These are phyloP conservation scores for Bursaphelenchus okinawaensis DNA, from an alignment of 2,888 invertebrate genomes.

Conservation along the genomic window DNA sequence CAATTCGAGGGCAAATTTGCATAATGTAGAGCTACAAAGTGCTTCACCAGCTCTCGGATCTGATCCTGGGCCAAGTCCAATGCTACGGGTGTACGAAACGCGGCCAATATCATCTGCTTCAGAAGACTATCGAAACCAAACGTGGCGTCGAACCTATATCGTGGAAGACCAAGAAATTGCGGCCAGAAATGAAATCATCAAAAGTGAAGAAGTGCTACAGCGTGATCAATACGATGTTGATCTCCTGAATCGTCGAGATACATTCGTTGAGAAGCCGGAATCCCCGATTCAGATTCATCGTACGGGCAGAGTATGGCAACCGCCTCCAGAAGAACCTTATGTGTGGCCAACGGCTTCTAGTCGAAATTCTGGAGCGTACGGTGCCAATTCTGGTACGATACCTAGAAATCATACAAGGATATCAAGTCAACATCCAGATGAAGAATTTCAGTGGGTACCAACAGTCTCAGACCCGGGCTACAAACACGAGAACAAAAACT, in stretches of 20 bases:
- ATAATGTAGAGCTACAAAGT: background rate
- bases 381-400: no score
- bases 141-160: conserved; percentile 47
- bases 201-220: conserved; percentile 52
- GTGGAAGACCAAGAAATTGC: conserved; percentile 38
- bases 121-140: conserved; percentile 22
- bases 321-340: conserved; percentile 56
- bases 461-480: conserved; percentile 49
- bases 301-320: conserved; percentile 55
- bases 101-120: conserved; percentile 48
- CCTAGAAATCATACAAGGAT: no score
- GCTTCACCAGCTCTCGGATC: background rate
- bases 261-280: conserved; percentile 53
- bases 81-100: conserved; percentile 52
- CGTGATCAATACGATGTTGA: conserved; percentile 54
- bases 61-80: conserved; percentile 12
- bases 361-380: no score
- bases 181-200: conserved; percentile 54
- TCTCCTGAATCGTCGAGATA: conserved; percentile 44
- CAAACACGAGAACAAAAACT: conserved; percentile 55
- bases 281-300: conserved; percentile 39
- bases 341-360: conserved; percentile 33
- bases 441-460: conserved; percentile 55
- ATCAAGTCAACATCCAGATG: no score
- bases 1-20: no score